These are phyloP conservation scores for Hybos culiciformis DNA, from an alignment of 2,888 invertebrate genomes.

Conservation along the genomic window DNA sequence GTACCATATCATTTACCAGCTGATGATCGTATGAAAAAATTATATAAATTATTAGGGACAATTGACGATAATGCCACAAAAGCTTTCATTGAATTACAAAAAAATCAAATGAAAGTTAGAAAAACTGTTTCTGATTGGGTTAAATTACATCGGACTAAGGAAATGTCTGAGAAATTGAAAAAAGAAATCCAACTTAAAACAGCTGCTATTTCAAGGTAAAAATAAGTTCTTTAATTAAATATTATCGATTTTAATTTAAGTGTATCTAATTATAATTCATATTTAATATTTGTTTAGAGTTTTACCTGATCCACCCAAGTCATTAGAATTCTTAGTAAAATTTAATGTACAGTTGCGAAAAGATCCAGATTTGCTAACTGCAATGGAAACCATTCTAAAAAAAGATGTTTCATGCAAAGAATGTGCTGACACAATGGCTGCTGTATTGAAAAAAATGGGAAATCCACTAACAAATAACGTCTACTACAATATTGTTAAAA, in stretches of 20 bases:
- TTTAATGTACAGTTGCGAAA: conserved; percentile 67
- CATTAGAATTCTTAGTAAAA: conserved; percentile 72
- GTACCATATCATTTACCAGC: conserved; percentile 85
- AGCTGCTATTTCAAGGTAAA: conserved; percentile 32
- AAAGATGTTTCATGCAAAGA: conserved; percentile 87
- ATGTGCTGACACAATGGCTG: conserved; percentile 78
- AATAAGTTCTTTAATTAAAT: conserved; percentile 4
- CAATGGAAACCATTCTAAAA: conserved; percentile 77
- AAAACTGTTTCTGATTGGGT: conserved; percentile 78
- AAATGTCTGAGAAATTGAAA: conserved; percentile 52
- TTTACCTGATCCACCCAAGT: conserved; percentile 84
- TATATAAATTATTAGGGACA: conserved; percentile 82
- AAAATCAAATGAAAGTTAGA: conserved; percentile 72
- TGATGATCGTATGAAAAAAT: conserved; percentile 80
- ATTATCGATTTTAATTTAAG: not conserved
- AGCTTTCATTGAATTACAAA: conserved; percentile 83
- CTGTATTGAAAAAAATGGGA: conserved; percentile 78
- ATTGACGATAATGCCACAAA: conserved; percentile 92
- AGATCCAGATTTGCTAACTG: conserved; percentile 53
- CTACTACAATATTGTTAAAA: conserved; percentile 92
- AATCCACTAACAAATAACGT: conserved; percentile 89
- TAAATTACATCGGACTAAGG: conserved; percentile 58
- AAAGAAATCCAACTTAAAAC: conserved; percentile 57
- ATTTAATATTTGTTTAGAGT: conserved; percentile 41
- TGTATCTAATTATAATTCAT: not conserved